A percentile compares a stretch with the other conserved stretches of the same genome.
Evolutionary conservation across 2,797 vertebrate genomes (phyloP).

Genomic region (Danio choprae): DNA sequence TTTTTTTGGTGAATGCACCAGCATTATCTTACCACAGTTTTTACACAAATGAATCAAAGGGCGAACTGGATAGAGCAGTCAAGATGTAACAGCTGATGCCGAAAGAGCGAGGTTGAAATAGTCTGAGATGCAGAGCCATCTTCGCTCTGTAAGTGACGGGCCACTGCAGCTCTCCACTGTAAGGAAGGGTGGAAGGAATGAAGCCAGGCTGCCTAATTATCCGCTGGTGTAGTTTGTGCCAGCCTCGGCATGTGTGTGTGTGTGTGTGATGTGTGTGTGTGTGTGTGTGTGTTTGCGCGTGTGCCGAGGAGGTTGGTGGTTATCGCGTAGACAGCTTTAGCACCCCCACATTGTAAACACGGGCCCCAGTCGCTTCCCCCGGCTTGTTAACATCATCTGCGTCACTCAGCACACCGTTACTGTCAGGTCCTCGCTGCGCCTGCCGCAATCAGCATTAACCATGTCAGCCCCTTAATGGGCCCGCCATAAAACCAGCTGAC

Average conservation of each 20-base stretch:
- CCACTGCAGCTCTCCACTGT: slow-evolving; percentile 56
- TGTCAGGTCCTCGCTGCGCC: slow-evolving; percentile 81
- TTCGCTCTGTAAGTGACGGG: slow-evolving; percentile 55
- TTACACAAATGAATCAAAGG: slow-evolving; percentile 40
- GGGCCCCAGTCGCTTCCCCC: slow-evolving; percentile 78
- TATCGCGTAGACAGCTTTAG: slow-evolving; percentile 78
- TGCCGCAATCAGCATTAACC: slow-evolving; percentile 82
- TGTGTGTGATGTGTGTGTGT: slow-evolving; percentile 55
- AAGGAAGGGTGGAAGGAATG: slow-evolving; percentile 55
- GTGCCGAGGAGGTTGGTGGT: slow-evolving; percentile 69
- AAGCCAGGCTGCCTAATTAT: slow-evolving; percentile 66
- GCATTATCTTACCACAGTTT: neutral
- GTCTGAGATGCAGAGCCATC: slow-evolving; percentile 50
- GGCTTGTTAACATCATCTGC: slow-evolving; percentile 87
- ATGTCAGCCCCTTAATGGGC: slow-evolving; percentile 83
- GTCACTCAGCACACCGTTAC: slow-evolving; percentile 81
- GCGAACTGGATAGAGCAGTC: slow-evolving; percentile 36
- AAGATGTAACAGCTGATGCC: slow-evolving; percentile 29
- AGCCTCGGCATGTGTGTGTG: slow-evolving; percentile 52
- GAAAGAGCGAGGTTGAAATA: slow-evolving; percentile 27
- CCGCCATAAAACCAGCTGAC: slow-evolving; percentile 78
- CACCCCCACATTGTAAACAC: slow-evolving; percentile 85
- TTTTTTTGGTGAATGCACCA: neutral
- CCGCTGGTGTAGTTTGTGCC: slow-evolving; percentile 53
- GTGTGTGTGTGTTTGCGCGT: slow-evolving; percentile 61